phyloP scores from a whole-genome alignment of 2,888 invertebrate species.

The Dioctria linearis region DNA sequence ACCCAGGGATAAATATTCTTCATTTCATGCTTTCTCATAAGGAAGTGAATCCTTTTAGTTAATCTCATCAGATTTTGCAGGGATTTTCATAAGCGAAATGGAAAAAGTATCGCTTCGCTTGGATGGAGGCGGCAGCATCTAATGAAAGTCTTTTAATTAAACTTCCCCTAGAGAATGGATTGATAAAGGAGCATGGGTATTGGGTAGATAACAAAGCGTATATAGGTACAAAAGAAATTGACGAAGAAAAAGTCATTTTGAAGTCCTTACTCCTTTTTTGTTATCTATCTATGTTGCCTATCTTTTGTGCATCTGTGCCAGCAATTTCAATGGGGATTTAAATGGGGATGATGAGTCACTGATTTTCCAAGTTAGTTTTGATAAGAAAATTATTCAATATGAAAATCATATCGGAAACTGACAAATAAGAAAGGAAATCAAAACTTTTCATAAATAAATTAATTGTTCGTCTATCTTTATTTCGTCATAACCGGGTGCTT shows the following conservation, averaged over 20 bases:
- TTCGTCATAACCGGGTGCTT: too few species aligned
- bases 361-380: too few species aligned
- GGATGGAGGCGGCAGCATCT: slow-evolving; percentile 26
- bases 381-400: too few species aligned
- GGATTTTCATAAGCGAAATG: slow-evolving; percentile 52
- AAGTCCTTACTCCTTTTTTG: neutral
- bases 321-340: neutral
- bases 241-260: slow-evolving; percentile 11
- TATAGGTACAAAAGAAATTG: slow-evolving; percentile 14
- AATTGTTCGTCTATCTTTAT: too few species aligned
- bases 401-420: too few species aligned
- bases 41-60: slow-evolving; percentile 51
- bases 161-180: slow-evolving; percentile 52
- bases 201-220: neutral
- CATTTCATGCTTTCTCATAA: slow-evolving; percentile 44
- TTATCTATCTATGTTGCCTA: neutral
- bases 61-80: slow-evolving; percentile 50
- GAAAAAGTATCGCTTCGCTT: slow-evolving; percentile 2
- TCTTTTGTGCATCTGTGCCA: slow-evolving; percentile 41
- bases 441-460: too few species aligned
- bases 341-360: slow-evolving; percentile 17
- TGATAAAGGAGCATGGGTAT: slow-evolving; percentile 23
- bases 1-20: slow-evolving; percentile 42
- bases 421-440: too few species aligned
- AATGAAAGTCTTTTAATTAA: slow-evolving; percentile 56